Evolutionary conservation across 2,113 vertebrate species (phyloP).

Genomic region (Prolemur simus): DNA sequence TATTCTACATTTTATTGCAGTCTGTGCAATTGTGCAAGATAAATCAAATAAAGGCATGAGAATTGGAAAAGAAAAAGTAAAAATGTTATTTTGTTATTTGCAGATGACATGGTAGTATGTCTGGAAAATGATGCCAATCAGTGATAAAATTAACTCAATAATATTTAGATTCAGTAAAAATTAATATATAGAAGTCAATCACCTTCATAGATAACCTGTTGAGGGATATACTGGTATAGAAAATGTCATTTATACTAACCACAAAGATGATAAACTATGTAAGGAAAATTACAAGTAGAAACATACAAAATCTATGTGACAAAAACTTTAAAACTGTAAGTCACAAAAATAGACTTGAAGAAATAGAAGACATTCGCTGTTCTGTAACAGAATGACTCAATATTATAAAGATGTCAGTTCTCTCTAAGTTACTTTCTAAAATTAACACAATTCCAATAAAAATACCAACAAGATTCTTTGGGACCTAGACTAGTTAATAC

Average conservation of each 20-base stretch:
- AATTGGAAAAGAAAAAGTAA: not conserved
- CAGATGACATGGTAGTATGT: not conserved
- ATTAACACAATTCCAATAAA: constrained; percentile 4
- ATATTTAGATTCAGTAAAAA: constrained; percentile 17
- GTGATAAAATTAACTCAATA: not conserved
- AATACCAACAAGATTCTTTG: not conserved
- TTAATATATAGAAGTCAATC: not conserved
- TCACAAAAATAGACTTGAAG: not conserved
- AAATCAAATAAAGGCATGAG: not conserved
- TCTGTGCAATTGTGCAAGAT: not conserved
- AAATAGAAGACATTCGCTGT: not conserved
- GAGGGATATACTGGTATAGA: not conserved
- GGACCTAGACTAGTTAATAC: not conserved
- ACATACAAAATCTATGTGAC: not conserved
- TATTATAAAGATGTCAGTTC: not conserved
- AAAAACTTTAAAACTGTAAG: constrained; percentile 10
- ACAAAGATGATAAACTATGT: not conserved
- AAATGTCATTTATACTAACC: not conserved
- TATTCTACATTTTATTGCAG: not conserved
- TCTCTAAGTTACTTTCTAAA: constrained; percentile 12
- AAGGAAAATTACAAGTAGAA: not conserved
- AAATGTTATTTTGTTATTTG: not conserved
- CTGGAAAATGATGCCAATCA: not conserved
- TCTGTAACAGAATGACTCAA: not conserved
- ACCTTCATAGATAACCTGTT: not conserved